Evolutionary conservation across 2,113 vertebrate species (phyloP), one percentile per base, ranked within the genome.

Genomic region (Anarrhichthys ocellatus): DNA sequence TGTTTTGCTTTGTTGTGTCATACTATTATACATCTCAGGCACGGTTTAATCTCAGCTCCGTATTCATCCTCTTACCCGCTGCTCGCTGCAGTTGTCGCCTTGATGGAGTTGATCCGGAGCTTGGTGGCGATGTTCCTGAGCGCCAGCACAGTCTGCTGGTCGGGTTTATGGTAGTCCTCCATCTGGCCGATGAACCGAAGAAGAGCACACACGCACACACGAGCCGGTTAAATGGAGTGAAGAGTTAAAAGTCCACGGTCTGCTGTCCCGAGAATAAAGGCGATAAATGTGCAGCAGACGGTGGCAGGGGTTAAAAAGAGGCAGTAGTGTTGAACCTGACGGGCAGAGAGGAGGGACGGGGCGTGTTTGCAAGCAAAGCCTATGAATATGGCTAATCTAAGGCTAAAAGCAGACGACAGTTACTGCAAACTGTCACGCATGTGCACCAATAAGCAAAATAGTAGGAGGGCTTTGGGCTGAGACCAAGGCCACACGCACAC

Each of bases 81-180:
- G 87, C 97, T 96, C 0, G 96, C 97, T n/a, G 96, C 96, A 2
- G 95, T 97, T 9, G 97, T 99, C 79, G 97, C 96, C 92, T 95
- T 97, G 94, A 99, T 98, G 82, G 96, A 97, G 94, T 92, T 94
- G 94, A 99, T 96, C 78, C 97, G 94, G 76, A 99, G 96, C 65
- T 96, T 95, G 92, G 96, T 97, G 91, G 98, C 98, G 24, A 96
- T 96, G 94, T 98, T 97, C 94, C 94, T 97, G 89, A 99, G 94
- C 29, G 96, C 96, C 95, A 97, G 98, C 91, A 99, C 94, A 27
- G 96, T 97, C 94, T 97, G 96, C 94, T 98, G 97, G 94, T 99
- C 97, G 46, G 97, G 97, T 91, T 98, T 99, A 89, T 99, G 97
- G 72, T 99, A 99, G 89, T 96, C 96, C 93, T 97, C 97, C 97